Percentiles rank a stretch among this genome's conserved stretches.
phyloP scores from a whole-genome alignment of 2,888 invertebrate genomes.

The Tinea trinotella region DNA sequence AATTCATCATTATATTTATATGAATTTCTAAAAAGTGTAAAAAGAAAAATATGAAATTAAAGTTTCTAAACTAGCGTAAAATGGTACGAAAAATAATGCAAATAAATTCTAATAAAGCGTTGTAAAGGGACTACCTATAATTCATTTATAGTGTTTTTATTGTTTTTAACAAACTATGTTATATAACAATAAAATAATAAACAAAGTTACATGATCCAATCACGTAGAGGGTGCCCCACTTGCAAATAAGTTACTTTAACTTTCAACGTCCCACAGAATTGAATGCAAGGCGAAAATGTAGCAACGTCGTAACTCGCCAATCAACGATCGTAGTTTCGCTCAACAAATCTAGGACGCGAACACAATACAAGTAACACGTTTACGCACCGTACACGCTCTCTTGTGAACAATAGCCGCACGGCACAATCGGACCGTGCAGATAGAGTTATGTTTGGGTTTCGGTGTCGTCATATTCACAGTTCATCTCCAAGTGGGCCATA shows the following conservation, averaged over 20 bases:
- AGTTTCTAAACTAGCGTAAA: too few species aligned
- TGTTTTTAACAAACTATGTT: background rate
- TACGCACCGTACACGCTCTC: conserved; percentile 40
- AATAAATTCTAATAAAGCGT: too few species aligned
- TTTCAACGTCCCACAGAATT: conserved; percentile 62
- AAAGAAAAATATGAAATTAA: too few species aligned
- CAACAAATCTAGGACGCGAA: conserved; percentile 60
- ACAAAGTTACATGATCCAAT: background rate
- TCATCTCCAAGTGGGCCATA: conserved; percentile 51
- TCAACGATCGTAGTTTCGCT: conserved; percentile 61
- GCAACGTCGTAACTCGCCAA: conserved; percentile 61
- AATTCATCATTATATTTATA: too few species aligned
- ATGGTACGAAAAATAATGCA: too few species aligned
- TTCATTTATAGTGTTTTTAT: too few species aligned
- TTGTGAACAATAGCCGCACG: conserved; percentile 44
- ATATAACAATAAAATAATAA: background rate
- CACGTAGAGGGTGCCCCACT: conserved; percentile 49
- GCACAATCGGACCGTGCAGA: conserved; percentile 32
- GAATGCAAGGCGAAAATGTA: conserved; percentile 66
- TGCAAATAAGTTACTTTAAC: conserved; percentile 51
- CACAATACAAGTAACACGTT: conserved; percentile 43
- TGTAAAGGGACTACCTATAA: too few species aligned
- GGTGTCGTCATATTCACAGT: conserved; percentile 32
- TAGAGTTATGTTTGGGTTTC: conserved; percentile 54
- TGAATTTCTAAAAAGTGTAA: too few species aligned